phyloP scores from a whole-genome alignment of 2,113 vertebrate species.

The Oxyruncus cristatus region DNA sequence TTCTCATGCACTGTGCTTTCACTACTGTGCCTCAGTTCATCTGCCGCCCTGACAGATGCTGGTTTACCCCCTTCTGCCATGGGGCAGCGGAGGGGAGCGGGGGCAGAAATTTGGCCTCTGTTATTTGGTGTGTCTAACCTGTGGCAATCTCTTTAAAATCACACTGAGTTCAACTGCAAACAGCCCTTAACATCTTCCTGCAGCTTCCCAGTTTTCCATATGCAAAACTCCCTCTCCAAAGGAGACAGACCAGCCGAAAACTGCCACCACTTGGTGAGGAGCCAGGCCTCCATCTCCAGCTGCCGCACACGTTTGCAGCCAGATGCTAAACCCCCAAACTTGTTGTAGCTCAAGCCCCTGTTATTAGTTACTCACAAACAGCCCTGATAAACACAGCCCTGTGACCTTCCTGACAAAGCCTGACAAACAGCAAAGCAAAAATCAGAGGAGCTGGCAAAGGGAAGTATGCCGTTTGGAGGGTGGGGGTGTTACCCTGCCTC shows the following conservation, averaged over 20 bases:
- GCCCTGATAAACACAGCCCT: background rate
- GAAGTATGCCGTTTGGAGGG: background rate
- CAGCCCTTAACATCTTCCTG: background rate
- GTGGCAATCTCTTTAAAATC: background rate
- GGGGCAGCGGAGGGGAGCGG: fast-evolving
- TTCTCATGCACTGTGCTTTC: background rate
- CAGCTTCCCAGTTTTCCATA: background rate
- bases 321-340: background rate
- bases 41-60: background rate
- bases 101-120: background rate
- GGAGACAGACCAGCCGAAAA: background rate
- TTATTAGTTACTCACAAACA: background rate
- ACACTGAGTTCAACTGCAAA: background rate
- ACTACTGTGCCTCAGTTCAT: background rate
- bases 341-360: background rate
- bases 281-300: background rate
- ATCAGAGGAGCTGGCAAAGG: background rate
- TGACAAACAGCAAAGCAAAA: background rate
- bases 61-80: background rate
- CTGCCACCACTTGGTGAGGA: background rate
- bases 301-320: fast-evolving
- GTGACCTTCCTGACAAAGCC: background rate
- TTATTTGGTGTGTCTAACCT: background rate
- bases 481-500: background rate
- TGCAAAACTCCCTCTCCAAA: background rate